Conservation (phyloP, 2,797 vertebrate genomes). For the Enoplosus armatus region DNA sequence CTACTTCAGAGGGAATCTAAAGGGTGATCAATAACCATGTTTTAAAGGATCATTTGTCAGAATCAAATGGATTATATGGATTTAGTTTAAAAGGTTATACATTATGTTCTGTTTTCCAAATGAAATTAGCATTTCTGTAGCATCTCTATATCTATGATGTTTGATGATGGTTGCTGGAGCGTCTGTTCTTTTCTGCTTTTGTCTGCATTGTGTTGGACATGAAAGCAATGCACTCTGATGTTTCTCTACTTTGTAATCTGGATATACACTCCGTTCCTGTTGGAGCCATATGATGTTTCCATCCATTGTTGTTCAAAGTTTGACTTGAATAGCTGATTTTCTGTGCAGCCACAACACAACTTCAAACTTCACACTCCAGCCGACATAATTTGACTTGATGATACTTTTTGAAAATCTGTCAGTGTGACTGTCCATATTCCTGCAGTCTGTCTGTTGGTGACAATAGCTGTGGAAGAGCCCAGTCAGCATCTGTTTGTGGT, state of each 20-base stretch:
- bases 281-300: constrained; percentile 13
- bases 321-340: constrained; percentile 24
- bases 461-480: constrained; percentile 38
- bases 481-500: constrained; percentile 59
- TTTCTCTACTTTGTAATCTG: not conserved
- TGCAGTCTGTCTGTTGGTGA: constrained; percentile 24
- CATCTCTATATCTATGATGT: not conserved
- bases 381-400: constrained; percentile 11
- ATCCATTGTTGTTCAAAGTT: constrained; percentile 32
- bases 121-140: not conserved
- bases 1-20: not conserved
- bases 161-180: not conserved
- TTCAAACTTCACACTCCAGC: constrained; percentile 28
- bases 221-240: not conserved
- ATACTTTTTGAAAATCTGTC: constrained; percentile 22
- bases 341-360: constrained; percentile 10
- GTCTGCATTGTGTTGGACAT: not conserved
- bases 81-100: constrained; percentile 11
- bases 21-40: constrained; percentile 1
- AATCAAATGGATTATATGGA: not conserved
- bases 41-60: constrained; percentile 15
- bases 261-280: not conserved
- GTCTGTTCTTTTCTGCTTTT: not conserved
- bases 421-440: not conserved
- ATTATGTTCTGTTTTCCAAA: constrained; percentile 7